Evolutionary conservation across 2,113 vertebrate species (phyloP).

Genomic region (Lepidothrix coronata): DNA sequence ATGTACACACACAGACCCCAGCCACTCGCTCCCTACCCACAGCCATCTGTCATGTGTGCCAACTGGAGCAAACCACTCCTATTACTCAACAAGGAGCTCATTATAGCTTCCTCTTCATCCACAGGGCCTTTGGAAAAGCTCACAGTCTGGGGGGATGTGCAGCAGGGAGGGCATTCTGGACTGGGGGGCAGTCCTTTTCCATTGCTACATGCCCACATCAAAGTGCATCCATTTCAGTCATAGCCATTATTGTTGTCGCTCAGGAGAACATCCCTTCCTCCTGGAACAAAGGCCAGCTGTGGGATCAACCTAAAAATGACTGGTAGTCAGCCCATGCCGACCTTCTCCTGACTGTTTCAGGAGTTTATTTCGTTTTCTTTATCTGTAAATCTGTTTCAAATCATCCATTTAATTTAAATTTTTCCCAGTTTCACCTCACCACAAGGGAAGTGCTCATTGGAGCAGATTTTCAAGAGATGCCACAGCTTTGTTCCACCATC

Average conservation of each 20-base stretch:
- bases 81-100: constrained; percentile 27
- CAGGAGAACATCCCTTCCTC: neutral
- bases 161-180: neutral
- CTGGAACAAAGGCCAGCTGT: neutral
- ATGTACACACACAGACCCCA: constrained; percentile 28
- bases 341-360: neutral
- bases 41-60: constrained; percentile 53
- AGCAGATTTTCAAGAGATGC: neutral
- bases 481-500: neutral
- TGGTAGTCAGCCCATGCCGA: neutral
- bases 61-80: constrained; percentile 38
- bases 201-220: neutral
- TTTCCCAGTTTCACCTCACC: neutral
- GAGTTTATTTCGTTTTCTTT: neutral
- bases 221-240: neutral
- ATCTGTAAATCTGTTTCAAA: neutral
- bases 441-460: neutral
- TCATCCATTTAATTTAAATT: neutral
- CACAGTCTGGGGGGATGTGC: neutral
- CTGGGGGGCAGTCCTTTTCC: neutral
- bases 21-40: constrained; percentile 39
- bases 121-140: neutral
- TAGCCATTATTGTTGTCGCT: neutral
- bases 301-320: neutral
- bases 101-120: constrained; percentile 31